phyloP scores from a whole-genome alignment of 37 sponge, comb jelly and placozoan genomes.

The Chondrosia reniformis region DNA sequence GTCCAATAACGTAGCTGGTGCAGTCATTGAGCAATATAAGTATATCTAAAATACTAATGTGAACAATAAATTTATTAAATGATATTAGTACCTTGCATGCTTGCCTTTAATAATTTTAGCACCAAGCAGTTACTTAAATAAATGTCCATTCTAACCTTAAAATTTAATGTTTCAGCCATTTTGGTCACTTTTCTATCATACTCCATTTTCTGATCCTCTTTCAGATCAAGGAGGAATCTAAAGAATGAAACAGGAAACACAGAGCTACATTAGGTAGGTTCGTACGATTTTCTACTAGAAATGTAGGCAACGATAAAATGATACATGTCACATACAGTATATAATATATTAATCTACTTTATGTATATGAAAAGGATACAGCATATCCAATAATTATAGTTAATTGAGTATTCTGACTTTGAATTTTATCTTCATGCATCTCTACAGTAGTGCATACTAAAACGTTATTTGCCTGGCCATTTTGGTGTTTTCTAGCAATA shows the following conservation, averaged over 20 bases:
- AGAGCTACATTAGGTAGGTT: not conserved
- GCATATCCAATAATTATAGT: no score
- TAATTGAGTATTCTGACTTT: no score
- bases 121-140: no score
- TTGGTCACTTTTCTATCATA: slow-evolving; percentile 56
- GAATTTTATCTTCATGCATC: no score
- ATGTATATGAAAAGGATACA: slow-evolving; percentile 5
- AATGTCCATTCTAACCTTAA: slow-evolving; percentile 25
- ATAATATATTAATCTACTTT: not conserved
- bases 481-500: no score
- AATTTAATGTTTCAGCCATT: slow-evolving; percentile 60
- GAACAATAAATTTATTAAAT: no score
- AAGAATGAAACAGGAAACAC: not conserved
- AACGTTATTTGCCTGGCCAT: no score
- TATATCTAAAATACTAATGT: no score
- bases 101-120: no score
- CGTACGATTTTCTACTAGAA: not conserved
- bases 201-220: slow-evolving; percentile 50
- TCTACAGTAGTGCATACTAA: no score
- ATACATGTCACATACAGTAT: not conserved
- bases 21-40: not conserved
- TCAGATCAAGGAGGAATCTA: slow-evolving; percentile 75
- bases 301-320: not conserved
- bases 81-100: no score
- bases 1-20: not conserved